Percentiles rank a stretch among this genome's conserved stretches.
Evolutionary conservation across 2,797 vertebrate genomes (phyloP).

Genomic region (Fistularia tabacaria): DNA sequence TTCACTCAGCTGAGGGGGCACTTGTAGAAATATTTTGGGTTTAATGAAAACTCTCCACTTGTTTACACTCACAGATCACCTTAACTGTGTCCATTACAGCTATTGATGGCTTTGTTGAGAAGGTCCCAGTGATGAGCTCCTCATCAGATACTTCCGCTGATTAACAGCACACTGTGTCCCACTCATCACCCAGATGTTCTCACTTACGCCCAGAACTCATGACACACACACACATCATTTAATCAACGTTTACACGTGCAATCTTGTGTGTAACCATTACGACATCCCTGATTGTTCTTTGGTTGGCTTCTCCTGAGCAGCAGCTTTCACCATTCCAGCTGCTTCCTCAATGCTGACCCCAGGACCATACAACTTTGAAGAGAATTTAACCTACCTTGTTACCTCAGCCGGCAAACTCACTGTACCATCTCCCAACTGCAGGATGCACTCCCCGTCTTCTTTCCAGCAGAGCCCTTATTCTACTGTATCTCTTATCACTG

Average conservation of each 20-base stretch:
- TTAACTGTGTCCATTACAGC: not conserved
- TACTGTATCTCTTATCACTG: not conserved
- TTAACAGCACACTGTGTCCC: slow-evolving; percentile 34
- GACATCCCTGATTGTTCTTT: slow-evolving; percentile 18
- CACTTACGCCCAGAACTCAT: slow-evolving; percentile 2
- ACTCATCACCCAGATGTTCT: slow-evolving; percentile 28
- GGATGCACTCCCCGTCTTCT: not conserved
- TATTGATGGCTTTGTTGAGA: slow-evolving; percentile 19
- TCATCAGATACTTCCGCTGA: slow-evolving; percentile 44
- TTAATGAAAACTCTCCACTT: too few relatives aligned
- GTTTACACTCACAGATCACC: too few relatives aligned
- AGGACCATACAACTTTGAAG: not conserved
- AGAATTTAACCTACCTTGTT: slow-evolving; percentile 2
- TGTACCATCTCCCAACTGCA: slow-evolving; percentile 2
- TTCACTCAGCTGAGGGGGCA: not conserved
- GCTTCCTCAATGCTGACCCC: too few relatives aligned
- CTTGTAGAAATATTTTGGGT: too few relatives aligned
- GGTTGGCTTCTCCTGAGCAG: slow-evolving; percentile 14
- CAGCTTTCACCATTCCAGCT: slow-evolving; percentile 15
- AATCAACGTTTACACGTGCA: slow-evolving; percentile 6
- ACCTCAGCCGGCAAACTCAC: not conserved
- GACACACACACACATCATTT: slow-evolving; percentile 27
- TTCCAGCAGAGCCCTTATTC: not conserved
- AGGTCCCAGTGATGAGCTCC: slow-evolving; percentile 32
- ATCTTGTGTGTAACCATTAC: slow-evolving; percentile 19